Evolutionary conservation across 2,113 vertebrate genomes (phyloP), one percentile per base, ranked within the genome.

Genomic region (Rattus rattus): DNA sequence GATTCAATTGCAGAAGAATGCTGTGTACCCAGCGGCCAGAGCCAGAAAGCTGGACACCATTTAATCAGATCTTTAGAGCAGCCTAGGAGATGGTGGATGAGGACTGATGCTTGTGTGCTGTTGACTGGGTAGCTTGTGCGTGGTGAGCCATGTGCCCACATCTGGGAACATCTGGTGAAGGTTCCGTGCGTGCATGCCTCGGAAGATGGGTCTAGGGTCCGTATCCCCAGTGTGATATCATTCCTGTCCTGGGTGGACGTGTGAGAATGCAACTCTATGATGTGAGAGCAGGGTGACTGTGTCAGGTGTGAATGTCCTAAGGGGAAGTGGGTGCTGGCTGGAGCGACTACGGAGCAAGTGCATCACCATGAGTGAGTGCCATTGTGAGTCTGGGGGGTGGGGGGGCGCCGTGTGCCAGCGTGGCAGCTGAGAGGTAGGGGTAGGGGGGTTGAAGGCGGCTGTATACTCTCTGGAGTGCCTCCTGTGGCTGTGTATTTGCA

Each of bases 1-100:
- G 98, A 98, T 98, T 98, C 97, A 96, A 80, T 91, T 67, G 7
- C 75, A 72, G 72, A 98, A 98, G 98, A 99, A 99, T 98, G 98
- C 96, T 24, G 39, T 79, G 89, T 96, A 93, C 97, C 94, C 92
- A 43, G n/a, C 90, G 54, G 92, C 92, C 0, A 20, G n/a, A 79
- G 30, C 59, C 56, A 39, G 77, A 36, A 85, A 30, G 54, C 5
- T 39, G 24, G 36, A 59, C 52, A n/a, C 36, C 76, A 49, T 72
- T 69, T 76, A 33, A 63, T 72, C 81, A 59, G 81, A 88, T 73
- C 87, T 88, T 61, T 67, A 33, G 65, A 47, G 49, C 0, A 0
- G 4, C n/a, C 19, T 39, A 75, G n/a, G 20, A 67, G 13, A 4
- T 63, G 30, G 81, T 47, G 54, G 59, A 54, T 65, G 47, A 47